Percentiles rank a stretch among this genome's conserved stretches.
phyloP scores from a whole-genome alignment of 2,797 vertebrate species.

The Karalla daura region DNA sequence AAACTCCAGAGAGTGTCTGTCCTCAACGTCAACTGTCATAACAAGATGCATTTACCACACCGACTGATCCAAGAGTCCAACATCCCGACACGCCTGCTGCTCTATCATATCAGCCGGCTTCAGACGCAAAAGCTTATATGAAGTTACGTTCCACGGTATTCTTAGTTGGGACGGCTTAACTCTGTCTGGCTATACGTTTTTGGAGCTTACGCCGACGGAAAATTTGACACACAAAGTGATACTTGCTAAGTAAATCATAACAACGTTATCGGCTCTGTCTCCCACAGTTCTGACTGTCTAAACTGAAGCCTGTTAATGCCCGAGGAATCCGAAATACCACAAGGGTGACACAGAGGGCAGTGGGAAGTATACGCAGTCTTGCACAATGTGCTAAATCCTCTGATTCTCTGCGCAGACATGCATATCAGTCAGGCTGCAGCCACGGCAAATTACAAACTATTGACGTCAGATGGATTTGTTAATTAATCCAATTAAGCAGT shows the following conservation, averaged over 20 bases:
- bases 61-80: slow-evolving; percentile 37
- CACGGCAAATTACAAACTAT: slow-evolving; percentile 70
- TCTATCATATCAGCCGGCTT: slow-evolving; percentile 31
- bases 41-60: slow-evolving; percentile 53
- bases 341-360: slow-evolving; percentile 11
- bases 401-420: slow-evolving; percentile 44
- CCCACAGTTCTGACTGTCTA: slow-evolving; percentile 8
- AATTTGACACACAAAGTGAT: slow-evolving; percentile 52
- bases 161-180: slow-evolving; percentile 44
- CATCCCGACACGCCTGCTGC: slow-evolving; percentile 44
- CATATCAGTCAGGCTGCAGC: slow-evolving; percentile 57
- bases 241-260: slow-evolving; percentile 52
- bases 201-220: slow-evolving; percentile 52
- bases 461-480: slow-evolving; percentile 75
- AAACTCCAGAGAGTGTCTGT: slow-evolving; percentile 53
- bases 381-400: slow-evolving; percentile 28
- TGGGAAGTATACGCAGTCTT: slow-evolving; percentile 29
- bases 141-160: slow-evolving; percentile 39
- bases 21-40: slow-evolving; percentile 57
- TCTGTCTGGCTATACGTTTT: slow-evolving; percentile 43
- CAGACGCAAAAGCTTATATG: slow-evolving; percentile 39
- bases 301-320: slow-evolving; percentile 54
- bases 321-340: slow-evolving; percentile 58
- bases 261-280: slow-evolving; percentile 31
- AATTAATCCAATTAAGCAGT: slow-evolving; percentile 83